Evolutionary conservation across 2,113 vertebrate species (phyloP).

Genomic region (Rattus norvegicus): GRCr8 NC_086026.1:75755001-75755500

Average conservation of each 20-base stretch:
- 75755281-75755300: neutral
- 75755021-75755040: neutral
- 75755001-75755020: neutral
- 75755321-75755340: neutral
- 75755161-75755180: neutral
- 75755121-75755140: neutral
- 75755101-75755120: neutral
- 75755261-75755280: slow-evolving; percentile 29
- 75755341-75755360: neutral
- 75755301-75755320: slow-evolving; percentile 30
- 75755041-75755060: neutral
- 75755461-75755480: neutral
- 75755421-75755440: neutral
- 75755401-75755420: slow-evolving; percentile 28
- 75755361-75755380: slow-evolving; percentile 31
- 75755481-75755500: neutral
- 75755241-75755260: neutral
- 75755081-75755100: neutral
- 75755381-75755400: slow-evolving; percentile 44
- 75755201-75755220: neutral
- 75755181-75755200: neutral
- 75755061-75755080: neutral
- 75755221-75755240: neutral
- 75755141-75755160: too few relatives aligned
- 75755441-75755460: slow-evolving; percentile 29